Conservation (phyloP, 2,797 vertebrate species). For the Poeciliopsis turneri region DNA sequence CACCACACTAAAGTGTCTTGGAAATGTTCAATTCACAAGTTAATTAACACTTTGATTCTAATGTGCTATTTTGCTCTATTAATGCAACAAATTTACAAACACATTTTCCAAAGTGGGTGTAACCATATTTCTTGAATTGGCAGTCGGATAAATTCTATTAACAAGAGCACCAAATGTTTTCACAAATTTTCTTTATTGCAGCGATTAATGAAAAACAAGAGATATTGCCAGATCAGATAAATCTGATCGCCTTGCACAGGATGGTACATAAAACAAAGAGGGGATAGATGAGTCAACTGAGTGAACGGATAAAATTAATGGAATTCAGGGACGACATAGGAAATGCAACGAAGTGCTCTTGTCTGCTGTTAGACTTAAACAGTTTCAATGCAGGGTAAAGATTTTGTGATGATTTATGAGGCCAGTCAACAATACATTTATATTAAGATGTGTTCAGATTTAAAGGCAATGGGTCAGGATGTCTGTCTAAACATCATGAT, state of each 20-base stretch:
- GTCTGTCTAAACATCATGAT: not conserved
- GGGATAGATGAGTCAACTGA: not conserved
- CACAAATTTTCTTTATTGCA: constrained; percentile 21
- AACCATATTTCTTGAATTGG: constrained; percentile 28
- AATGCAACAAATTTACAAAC: not conserved
- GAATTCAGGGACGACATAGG: constrained; percentile 34
- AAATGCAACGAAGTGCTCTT: constrained; percentile 30
- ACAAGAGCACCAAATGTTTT: constrained; percentile 27
- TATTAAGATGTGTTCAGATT: not conserved
- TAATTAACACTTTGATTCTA: not conserved
- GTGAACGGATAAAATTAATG: constrained; percentile 16
- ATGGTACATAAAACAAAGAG: constrained; percentile 20
- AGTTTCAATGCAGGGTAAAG: constrained; percentile 15
- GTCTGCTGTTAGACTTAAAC: constrained; percentile 38
- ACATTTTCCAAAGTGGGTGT: constrained; percentile 8
- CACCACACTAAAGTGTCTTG: constrained; percentile 14
- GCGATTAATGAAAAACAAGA: constrained; percentile 12
- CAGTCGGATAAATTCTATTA: constrained; percentile 11
- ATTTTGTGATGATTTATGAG: not conserved
- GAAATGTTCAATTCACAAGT: constrained; percentile 1
- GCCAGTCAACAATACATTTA: not conserved
- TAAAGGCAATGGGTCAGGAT: not conserved
- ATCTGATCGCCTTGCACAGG: constrained; percentile 16
- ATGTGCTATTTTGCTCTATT: constrained; percentile 7
- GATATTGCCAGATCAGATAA: constrained; percentile 40